phyloP scores from a whole-genome alignment of 2,113 vertebrate genomes.

The Potamarius usumacintae region DNA sequence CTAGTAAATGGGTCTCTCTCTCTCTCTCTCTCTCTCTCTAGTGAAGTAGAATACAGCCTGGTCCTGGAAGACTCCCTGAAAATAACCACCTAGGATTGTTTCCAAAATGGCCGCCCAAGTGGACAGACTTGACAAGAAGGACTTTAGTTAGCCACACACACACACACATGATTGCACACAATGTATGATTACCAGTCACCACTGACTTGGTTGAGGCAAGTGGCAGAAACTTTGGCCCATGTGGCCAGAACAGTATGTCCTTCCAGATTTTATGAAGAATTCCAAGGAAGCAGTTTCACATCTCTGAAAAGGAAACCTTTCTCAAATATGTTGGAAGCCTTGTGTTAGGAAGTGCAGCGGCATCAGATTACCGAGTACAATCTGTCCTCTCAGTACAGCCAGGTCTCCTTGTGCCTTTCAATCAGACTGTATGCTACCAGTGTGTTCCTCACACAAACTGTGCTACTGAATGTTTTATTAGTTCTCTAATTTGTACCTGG shows the following conservation, averaged over 20 bases:
- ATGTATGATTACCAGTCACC: background rate
- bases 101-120: background rate
- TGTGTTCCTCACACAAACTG: background rate
- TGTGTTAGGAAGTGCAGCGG: constrained; percentile 8
- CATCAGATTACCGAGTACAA: constrained; percentile 26
- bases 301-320: background rate
- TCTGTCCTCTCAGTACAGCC: constrained; percentile 28
- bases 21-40: background rate
- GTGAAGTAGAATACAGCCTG: too few relatives aligned
- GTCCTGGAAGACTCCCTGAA: background rate
- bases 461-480: constrained; percentile 25
- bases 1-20: background rate
- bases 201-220: constrained; percentile 4
- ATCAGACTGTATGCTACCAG: background rate
- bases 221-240: background rate
- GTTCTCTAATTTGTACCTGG: background rate
- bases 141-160: background rate
- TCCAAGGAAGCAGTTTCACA: background rate
- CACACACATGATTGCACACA: background rate
- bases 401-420: constrained; percentile 15
- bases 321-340: background rate
- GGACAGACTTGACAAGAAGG: background rate
- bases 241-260: constrained; percentile 5
- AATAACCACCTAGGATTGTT: background rate
- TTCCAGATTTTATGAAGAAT: background rate